Evolutionary conservation across 2,797 vertebrate species (phyloP), one percentile per base, ranked within the genome.

Genomic region (Pseudomugil gertrudae): DNA sequence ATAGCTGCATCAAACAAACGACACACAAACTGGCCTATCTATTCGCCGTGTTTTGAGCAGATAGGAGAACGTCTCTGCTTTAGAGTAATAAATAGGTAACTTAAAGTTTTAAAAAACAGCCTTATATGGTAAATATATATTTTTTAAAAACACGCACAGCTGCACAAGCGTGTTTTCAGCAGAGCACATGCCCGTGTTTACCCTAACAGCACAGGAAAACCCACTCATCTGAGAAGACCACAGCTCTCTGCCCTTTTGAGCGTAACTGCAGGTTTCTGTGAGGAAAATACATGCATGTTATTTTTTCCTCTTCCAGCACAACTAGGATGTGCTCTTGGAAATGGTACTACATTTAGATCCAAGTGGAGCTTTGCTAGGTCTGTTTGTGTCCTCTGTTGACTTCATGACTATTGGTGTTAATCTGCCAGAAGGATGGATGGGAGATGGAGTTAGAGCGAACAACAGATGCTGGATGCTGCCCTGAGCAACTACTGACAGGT

Each of bases 401-500:
- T 70, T 58, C 66, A 47, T 30, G 54, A 30, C 57, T 50, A 5
- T 60, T 68, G 74, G 79, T 50, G 72, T 26, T 35, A 26, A 58
- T 73, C 59, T 74, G 77, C 79, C 54, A 40, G 60, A 72, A 57
- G 83, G 79, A 74, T 45, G 72, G 63, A 68, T 35, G 36, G 56
- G 68, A 70, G 72, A 32, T 54, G 71, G 60, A 73, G 54, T 32
- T 69, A 65, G 66, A 72, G 81, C 6, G 58, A 68, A 75, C 45
- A 74, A 71, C 83, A 84, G 86, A 81, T 54, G 82, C 67, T 62
- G 60, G 66, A 64, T 62, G 79, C 82, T 82, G 83, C 87, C 87
- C 75, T 82, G 72, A 87, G 87, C 80, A 48, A 63, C 77, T 19
- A 77, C 83, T 83, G 88, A 86, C 88, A 89, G 89, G 89, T 90